A percentile compares a stretch with the other conserved stretches of the same genome.
Evolutionary conservation across 2,797 vertebrate species (phyloP).

Genomic region (Decapterus maruadsi): DNA sequence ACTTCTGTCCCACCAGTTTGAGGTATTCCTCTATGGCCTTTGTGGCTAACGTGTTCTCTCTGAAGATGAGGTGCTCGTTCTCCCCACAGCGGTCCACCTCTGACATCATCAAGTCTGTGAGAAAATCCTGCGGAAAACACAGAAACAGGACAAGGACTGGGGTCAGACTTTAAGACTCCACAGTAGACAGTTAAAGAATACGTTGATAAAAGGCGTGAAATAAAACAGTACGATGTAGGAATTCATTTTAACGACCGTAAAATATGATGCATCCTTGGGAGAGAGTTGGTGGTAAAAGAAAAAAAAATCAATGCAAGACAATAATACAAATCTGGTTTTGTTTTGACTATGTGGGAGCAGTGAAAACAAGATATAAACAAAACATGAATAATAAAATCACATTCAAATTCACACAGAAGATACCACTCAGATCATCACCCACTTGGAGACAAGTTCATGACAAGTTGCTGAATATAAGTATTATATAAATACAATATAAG

Average conservation of each 20-base stretch:
- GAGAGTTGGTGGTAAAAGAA: too few relatives aligned
- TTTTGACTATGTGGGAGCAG: too few relatives aligned
- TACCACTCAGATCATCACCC: neutral
- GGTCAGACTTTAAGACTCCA: conserved; percentile 4
- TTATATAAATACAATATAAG: too few relatives aligned
- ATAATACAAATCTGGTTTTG: too few relatives aligned
- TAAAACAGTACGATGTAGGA: neutral
- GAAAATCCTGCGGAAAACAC: conserved; percentile 91
- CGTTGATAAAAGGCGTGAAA: neutral
- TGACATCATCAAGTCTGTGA: conserved; percentile 99
- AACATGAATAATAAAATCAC: neutral
- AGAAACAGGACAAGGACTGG: neutral
- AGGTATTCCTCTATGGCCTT: conserved; percentile 99
- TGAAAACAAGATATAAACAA: too few relatives aligned
- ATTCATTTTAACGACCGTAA: neutral
- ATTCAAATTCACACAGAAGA: neutral
- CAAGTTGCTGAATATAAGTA: too few relatives aligned
- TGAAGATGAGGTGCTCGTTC: conserved; percentile 99
- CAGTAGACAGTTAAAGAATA: neutral
- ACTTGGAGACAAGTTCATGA: neutral
- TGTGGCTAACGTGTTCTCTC: conserved; percentile 97
- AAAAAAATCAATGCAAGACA: too few relatives aligned
- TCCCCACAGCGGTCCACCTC: conserved; percentile 99
- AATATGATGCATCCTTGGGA: too few relatives aligned
- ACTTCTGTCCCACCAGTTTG: conserved; percentile 99